Evolutionary conservation across 35 echinoderm and acorn worm species (phyloP), one percentile per base, ranked within the genome.

Genomic region (Stichopus chloronotus): DNA sequence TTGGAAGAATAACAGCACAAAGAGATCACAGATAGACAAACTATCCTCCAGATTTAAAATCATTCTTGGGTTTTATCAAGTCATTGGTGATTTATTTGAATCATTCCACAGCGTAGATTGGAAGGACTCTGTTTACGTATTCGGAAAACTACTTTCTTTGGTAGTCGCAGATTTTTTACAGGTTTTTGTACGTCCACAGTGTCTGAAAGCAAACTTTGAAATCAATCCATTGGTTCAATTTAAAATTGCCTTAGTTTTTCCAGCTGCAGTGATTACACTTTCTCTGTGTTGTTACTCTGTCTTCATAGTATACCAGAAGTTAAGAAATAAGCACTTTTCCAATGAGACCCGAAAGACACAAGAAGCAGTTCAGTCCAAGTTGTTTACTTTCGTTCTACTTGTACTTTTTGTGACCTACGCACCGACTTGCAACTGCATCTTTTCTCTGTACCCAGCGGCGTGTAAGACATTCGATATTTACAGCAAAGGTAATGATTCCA

Each of bases 191-290:
- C 87, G 76, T 59, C 92, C 92, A 12, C 84, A 85, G 9, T 94
- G 92, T 76, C 60, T 78, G 10, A 60, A 88, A 52, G 61, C 54
- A 53, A 25, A 88, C 4, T 89, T 94, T n/a, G 76, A 80, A 1
- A 72, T 87, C 4, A 94, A 94, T 25, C 86, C 87, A 20, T 88
- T 88, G 68, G 59, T 68, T 60, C 71, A 94, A 59, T 94, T 94
- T 59, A 16, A n/a, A 4, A 59, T 88, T 88, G 72, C 72, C 16
- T 6, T 88, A 9, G 24, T 54, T 20, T 94, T 94, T 63, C 21
- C 57, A 4, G 16, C 52, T 2, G 84, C 89, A 9, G 52, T 87
- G 5, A n/a, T 87, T 2, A 5, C 13, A 90, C 12, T n/a, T 54
- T 74, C 10, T 14, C 13, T 25, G 21, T 25, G 21, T 79, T 79